Evolutionary conservation across 2,113 vertebrate genomes (phyloP).

Genomic region (Anhinga anhinga): DNA sequence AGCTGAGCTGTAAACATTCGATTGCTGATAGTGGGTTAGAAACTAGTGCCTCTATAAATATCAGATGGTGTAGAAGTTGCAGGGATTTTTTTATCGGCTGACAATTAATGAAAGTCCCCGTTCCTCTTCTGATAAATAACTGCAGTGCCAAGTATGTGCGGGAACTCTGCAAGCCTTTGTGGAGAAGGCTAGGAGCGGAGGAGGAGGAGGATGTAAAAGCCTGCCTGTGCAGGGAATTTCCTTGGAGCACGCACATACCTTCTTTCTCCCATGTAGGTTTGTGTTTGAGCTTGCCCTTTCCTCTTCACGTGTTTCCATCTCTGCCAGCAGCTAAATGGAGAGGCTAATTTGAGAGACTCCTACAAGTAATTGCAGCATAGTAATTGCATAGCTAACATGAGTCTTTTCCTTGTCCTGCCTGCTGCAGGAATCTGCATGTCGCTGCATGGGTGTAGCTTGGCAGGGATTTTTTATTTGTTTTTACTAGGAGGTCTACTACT

Average conservation of each 20-base stretch:
- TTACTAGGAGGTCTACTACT: not conserved
- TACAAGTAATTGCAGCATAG: not conserved
- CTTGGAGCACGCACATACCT: not conserved
- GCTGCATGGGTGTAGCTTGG: not conserved
- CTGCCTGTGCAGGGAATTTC: not conserved
- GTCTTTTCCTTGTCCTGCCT: not conserved
- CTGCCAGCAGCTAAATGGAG: conserved; percentile 25
- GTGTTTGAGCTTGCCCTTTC: conserved; percentile 35
- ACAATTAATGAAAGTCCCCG: conserved; percentile 31
- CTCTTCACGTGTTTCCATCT: not conserved
- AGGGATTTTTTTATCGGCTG: not conserved
- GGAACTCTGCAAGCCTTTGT: not conserved
- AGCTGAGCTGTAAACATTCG: conserved; percentile 68
- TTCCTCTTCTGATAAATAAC: conserved; percentile 54
- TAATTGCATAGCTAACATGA: not conserved
- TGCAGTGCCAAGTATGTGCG: conserved; percentile 18
- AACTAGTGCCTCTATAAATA: conserved; percentile 63
- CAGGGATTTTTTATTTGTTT: not conserved
- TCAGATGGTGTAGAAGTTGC: not conserved
- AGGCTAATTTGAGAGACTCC: not conserved
- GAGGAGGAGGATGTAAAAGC: not conserved
- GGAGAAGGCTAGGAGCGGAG: not conserved
- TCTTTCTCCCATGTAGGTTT: not conserved
- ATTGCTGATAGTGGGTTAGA: conserved; percentile 60
- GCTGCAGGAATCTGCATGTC: not conserved